These are phyloP conservation scores for Drosophila equinoxialis DNA, from an alignment of 1,140 invertebrate species.

Conservation along the genomic window DNA sequence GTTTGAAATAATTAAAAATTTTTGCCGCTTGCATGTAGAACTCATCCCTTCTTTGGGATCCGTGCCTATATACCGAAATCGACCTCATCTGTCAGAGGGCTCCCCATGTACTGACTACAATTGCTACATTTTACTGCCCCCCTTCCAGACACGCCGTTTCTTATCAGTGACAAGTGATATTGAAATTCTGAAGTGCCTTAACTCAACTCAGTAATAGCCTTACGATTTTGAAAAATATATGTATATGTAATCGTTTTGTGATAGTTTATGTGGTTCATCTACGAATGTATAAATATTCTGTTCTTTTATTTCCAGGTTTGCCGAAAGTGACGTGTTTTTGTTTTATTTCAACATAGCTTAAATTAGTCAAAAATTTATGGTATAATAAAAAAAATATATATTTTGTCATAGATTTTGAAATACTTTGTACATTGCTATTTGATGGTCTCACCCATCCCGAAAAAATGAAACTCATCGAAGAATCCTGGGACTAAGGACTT, in stretches of 20 bases:
- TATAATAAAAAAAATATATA: too few relatives aligned
- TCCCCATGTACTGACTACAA: background rate
- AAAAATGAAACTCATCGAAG: too few relatives aligned
- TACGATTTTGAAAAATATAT: background rate
- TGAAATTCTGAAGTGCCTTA: background rate
- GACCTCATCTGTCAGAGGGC: background rate
- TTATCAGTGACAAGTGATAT: slow-evolving; percentile 3
- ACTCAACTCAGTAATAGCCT: background rate
- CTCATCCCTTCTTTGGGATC: background rate
- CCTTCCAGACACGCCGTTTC: background rate
- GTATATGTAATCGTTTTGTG: background rate
- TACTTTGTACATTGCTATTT: too few relatives aligned
- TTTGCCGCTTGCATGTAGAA: background rate
- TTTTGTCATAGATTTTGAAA: too few relatives aligned
- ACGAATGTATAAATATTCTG: background rate
- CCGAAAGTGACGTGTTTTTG: background rate
- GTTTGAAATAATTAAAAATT: too few relatives aligned
- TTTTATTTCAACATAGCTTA: background rate
- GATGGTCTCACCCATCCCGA: too few relatives aligned
- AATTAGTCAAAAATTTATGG: background rate
- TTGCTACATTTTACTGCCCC: background rate
- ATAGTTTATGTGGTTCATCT: background rate
- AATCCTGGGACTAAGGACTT: too few relatives aligned
- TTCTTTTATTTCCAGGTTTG: background rate
- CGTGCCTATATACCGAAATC: background rate